Evolutionary conservation across 2,797 vertebrate species (phyloP), one percentile per base, ranked within the genome.

Genomic region (Pipistrellus kuhlii): DNA sequence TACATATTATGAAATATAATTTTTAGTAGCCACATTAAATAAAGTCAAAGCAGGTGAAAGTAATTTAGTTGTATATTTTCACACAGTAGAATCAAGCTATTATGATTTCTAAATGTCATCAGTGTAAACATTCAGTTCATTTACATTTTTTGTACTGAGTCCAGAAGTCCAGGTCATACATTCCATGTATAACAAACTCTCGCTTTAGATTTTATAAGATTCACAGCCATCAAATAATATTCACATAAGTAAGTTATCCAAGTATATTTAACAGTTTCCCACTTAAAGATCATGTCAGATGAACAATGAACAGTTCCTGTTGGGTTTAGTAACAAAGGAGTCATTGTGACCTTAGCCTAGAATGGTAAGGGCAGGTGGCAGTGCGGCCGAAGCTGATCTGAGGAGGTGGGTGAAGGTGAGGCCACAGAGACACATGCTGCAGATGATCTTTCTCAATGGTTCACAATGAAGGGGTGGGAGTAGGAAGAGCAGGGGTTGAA

Each of bases 331-430:
- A 93, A 97, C 82, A 96, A 88, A 84, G 77, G 59, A 66, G 23
- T 51, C 93, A 94, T 92, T 97, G 78, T 96, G 94, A 94, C 88
- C 83, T 86, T 46, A 46, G 30, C 35, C 8, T n/a, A 41, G 90
- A 97, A 93, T 71, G 64, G 41, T 92, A 55, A 90, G 21, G 25
- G 14, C 69, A 57, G 32, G 27, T n/a, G 17, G 57, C 90, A 38
- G 38, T 77, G 64, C 41, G 6, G 59, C 59, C 27, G 59, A 62
- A 15, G 25, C 35, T 23, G 15, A 27, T 35, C 35, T 57, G 30
- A 51, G 92, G 62, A 75, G 21, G 2, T 25, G 14, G 30, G 38
- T 77, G 75, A 23, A 96, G 90, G 90, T 94, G 77, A 94, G 91
- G 20, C 25, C 38, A 41, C 13, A 64, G 27, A 87, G 30, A 85